phyloP scores from a whole-genome alignment of 2,888 invertebrate species.

The Eutolmus rufibarbis region DNA sequence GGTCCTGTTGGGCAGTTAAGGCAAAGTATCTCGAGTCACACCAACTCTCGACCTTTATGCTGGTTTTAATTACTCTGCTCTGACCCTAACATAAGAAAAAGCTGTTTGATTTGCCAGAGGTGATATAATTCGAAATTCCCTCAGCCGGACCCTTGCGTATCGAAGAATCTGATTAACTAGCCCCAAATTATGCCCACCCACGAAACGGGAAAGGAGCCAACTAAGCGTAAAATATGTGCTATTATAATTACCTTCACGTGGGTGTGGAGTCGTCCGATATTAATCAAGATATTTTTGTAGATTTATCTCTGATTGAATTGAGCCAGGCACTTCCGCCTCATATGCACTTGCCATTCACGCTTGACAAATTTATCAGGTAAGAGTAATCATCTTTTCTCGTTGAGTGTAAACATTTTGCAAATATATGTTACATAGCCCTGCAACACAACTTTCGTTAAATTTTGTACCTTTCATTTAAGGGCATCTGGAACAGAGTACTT shows the following conservation, averaged over 20 bases:
- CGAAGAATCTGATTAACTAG: neutral
- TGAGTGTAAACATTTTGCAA: neutral
- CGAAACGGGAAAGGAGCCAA: neutral
- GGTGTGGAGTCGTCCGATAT: neutral
- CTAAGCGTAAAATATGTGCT: constrained; percentile 17
- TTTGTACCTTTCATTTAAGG: neutral
- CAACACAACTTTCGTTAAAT: neutral
- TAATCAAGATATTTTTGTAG: neutral
- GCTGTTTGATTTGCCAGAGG: neutral
- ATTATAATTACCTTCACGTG: neutral
- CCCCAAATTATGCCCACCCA: neutral
- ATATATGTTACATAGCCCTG: neutral
- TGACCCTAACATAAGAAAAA: neutral
- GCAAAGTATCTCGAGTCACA: neutral
- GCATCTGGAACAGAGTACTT: neutral
- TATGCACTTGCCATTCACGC: neutral
- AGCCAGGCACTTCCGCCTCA: neutral
- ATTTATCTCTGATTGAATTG: neutral
- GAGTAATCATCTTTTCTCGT: neutral
- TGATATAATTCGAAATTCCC: neutral
- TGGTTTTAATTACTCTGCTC: neutral
- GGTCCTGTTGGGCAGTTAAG: neutral
- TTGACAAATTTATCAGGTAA: neutral
- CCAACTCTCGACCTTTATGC: neutral
- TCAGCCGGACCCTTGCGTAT: neutral